Conservation (phyloP, 1,140 invertebrate species). For the Akabosia matsudoensis region DNA sequence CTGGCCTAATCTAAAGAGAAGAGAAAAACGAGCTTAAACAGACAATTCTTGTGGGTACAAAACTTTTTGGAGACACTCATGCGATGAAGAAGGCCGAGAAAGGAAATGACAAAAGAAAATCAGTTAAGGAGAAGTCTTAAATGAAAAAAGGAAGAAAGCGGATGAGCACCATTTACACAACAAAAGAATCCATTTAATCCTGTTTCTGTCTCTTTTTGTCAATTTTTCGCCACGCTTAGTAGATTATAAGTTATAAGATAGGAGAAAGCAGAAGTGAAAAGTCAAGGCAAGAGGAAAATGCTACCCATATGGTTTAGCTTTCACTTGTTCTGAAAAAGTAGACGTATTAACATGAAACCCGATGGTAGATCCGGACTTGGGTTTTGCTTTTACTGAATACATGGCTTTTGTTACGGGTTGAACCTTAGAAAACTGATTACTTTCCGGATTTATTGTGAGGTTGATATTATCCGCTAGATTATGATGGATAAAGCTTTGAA, state of each 20-base stretch:
- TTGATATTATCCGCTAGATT: too few relatives aligned
- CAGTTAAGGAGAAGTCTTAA: constrained; percentile 1
- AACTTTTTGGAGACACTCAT: background rate
- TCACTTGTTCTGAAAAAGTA: too few relatives aligned
- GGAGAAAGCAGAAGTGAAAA: background rate
- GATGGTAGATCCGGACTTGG: too few relatives aligned
- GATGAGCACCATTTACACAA: constrained; percentile 39
- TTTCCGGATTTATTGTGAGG: too few relatives aligned
- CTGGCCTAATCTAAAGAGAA: background rate
- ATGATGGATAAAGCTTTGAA: too few relatives aligned
- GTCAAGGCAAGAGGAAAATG: background rate
- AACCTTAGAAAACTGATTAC: too few relatives aligned
- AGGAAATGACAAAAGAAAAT: constrained; percentile 10
- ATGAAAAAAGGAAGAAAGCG: constrained; percentile 21
- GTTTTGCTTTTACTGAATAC: too few relatives aligned
- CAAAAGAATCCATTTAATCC: constrained; percentile 36
- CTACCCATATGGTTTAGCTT: too few relatives aligned
- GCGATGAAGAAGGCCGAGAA: background rate
- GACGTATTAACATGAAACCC: too few relatives aligned
- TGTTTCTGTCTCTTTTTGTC: constrained; percentile 8
- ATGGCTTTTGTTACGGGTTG: too few relatives aligned
- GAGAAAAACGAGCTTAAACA: background rate
- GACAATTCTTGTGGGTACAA: background rate
- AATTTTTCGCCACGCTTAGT: constrained; percentile 14
- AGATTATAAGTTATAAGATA: too few relatives aligned